phyloP scores from a whole-genome alignment of 1,140 invertebrate species.

The Zaprionus capensis region DNA sequence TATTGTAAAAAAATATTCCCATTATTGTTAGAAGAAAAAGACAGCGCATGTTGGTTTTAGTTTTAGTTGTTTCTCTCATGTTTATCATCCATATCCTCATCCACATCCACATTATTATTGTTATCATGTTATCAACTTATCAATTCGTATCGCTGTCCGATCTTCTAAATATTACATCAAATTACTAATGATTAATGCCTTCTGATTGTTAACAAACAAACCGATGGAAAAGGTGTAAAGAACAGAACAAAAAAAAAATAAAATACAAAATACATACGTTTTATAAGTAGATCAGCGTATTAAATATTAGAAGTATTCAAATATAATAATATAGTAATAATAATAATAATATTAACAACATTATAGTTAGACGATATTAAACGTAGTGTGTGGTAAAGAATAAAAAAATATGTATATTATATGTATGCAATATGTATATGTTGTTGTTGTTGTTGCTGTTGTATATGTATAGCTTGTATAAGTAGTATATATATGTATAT shows the following conservation, averaged over 20 bases:
- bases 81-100: conserved; percentile 56
- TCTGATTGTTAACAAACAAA: conserved; percentile 45
- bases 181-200: conserved; percentile 38
- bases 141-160: conserved; percentile 27
- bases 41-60: conserved; percentile 32
- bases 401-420: conserved; percentile 50
- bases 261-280: conserved; percentile 33
- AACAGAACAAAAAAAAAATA: conserved; percentile 22
- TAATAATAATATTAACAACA: conserved; percentile 76
- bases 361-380: conserved; percentile 60
- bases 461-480: conserved; percentile 17
- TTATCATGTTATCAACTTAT: conserved; percentile 67
- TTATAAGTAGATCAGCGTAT: conserved; percentile 46
- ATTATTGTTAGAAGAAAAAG: conserved; percentile 31
- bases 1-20: conserved; percentile 6
- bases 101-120: conserved; percentile 64
- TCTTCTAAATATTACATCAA: conserved; percentile 36
- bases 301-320: conserved; percentile 72
- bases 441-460: conserved; percentile 26
- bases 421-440: conserved; percentile 28
- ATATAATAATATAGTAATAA: conserved; percentile 74
- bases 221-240: conserved; percentile 20
- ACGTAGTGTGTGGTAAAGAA: conserved; percentile 36
- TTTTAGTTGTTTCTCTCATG: conserved; percentile 44
- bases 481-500: conserved; percentile 14